These are phyloP conservation scores for Sebastes goodei DNA, from an alignment of 2,797 vertebrate species.

Conservation along the genomic window DNA sequence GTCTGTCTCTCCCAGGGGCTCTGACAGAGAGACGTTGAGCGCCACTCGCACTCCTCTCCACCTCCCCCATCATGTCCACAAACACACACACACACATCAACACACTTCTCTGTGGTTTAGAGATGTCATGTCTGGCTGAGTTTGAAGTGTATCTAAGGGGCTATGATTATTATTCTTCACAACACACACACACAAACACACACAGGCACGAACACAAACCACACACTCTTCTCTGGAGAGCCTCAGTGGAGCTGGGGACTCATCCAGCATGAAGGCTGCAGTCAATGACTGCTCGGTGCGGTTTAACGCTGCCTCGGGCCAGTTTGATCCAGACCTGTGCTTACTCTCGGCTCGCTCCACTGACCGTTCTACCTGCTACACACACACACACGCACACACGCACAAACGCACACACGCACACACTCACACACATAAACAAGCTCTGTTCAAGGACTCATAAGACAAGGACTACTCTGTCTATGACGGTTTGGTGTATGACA, in stretches of 20 bases:
- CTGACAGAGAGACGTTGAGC: constrained; percentile 37
- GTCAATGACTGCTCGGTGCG: constrained; percentile 29
- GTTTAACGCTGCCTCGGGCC: constrained; percentile 40
- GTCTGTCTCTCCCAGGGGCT: constrained; percentile 49
- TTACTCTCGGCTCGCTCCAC: constrained; percentile 15
- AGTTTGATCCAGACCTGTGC: constrained; percentile 48
- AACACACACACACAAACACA: constrained; percentile 9
- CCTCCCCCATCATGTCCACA: background rate
- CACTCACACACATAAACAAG: background rate
- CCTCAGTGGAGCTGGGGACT: constrained; percentile 33
- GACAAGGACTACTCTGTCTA: background rate
- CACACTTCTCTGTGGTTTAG: constrained; percentile 42
- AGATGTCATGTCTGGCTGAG: constrained; percentile 68
- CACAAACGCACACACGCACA: background rate
- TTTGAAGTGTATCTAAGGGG: constrained; percentile 58
- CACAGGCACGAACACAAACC: background rate
- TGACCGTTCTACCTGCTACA: constrained; percentile 14
- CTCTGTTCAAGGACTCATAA: constrained; percentile 18
- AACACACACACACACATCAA: background rate
- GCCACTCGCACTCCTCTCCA: background rate
- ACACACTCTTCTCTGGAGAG: constrained; percentile 41
- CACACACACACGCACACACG: background rate
- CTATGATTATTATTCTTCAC: constrained; percentile 56
- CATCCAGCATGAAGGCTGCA: constrained; percentile 36
- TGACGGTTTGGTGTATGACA: background rate